Conservation (phyloP, 2,888 invertebrate genomes). For the Protonemura montana region DNA sequence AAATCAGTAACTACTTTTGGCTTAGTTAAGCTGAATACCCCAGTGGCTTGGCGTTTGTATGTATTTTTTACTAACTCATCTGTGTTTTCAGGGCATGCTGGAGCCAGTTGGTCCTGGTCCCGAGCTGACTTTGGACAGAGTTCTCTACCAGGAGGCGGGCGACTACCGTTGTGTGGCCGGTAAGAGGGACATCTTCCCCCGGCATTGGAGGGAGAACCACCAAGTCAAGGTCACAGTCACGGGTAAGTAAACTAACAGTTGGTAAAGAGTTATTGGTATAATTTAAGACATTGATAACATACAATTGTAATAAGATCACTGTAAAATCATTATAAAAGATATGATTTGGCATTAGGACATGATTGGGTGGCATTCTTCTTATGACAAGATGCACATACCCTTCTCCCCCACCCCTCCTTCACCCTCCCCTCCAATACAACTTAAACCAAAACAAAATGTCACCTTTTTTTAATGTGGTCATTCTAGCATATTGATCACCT, state of each 20-base stretch:
- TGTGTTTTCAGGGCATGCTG: constrained; percentile 54
- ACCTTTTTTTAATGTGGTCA: too few species aligned
- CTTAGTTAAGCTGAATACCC: too few species aligned
- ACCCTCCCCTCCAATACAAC: too few species aligned
- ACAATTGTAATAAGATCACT: constrained; percentile 43
- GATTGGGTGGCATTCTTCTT: too few species aligned
- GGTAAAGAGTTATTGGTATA: neutral
- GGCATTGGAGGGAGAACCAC: constrained; percentile 55
- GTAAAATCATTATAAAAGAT: constrained; percentile 45
- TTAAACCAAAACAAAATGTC: too few species aligned
- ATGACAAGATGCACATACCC: too few species aligned
- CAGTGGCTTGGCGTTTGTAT: too few species aligned
- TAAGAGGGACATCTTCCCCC: constrained; percentile 56
- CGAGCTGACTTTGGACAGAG: constrained; percentile 71
- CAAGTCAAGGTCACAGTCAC: constrained; percentile 61
- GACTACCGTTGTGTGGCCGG: constrained; percentile 76
- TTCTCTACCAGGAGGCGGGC: constrained; percentile 79
- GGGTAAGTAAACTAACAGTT: constrained; percentile 57
- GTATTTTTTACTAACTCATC: neutral
- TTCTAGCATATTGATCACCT: too few species aligned
- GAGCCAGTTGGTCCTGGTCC: constrained; percentile 65
- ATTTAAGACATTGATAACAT: neutral
- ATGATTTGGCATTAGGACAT: too few species aligned
- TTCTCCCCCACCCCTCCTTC: too few species aligned
- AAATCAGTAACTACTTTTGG: too few species aligned